phyloP scores from a whole-genome alignment of 1,140 invertebrate genomes.

The Xylocopa sonorina region DNA sequence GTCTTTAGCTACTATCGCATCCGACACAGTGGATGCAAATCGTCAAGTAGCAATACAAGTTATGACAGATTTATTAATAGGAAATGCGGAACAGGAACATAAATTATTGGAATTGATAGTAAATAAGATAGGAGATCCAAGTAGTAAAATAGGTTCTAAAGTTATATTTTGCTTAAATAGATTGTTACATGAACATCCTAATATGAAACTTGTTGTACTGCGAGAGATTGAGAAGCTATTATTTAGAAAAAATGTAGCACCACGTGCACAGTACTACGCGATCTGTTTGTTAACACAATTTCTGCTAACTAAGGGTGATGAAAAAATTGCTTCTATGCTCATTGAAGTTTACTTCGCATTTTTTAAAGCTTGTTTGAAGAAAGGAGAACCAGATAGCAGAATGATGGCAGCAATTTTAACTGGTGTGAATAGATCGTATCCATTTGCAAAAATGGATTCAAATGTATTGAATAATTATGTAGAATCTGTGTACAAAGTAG shows the following conservation, averaged over 20 bases:
- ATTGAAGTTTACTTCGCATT: conserved; percentile 97
- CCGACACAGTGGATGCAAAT: conserved; percentile 89
- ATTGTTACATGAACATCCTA: conserved; percentile 92
- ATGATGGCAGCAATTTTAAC: conserved; percentile 95
- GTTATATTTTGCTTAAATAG: conserved; percentile 93
- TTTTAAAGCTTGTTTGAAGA: conserved; percentile 96
- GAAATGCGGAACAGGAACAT: conserved; percentile 95
- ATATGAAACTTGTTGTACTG: conserved; percentile 95
- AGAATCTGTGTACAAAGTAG: conserved; percentile 93
- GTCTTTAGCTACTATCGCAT: conserved; percentile 84
- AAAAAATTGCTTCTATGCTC: conserved; percentile 89
- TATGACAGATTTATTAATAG: conserved; percentile 90
- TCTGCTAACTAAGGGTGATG: conserved; percentile 87
- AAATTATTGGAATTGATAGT: conserved; percentile 91
- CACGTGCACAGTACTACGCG: conserved; percentile 95
- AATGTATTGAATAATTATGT: conserved; percentile 86
- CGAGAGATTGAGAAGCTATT: conserved; percentile 94
- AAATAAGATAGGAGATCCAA: conserved; percentile 98
- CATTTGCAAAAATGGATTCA: conserved; percentile 86
- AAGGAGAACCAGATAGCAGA: conserved; percentile 94
- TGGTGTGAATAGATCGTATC: conserved; percentile 94
- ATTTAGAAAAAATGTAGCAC: conserved; percentile 92
- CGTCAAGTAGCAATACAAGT: conserved; percentile 91
- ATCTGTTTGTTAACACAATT: conserved; percentile 95
- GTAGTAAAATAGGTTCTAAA: conserved; percentile 92